Base-by-base conservation (phyloP, 2,797 vertebrate genomes). In the Falco rusticolus region DNA sequence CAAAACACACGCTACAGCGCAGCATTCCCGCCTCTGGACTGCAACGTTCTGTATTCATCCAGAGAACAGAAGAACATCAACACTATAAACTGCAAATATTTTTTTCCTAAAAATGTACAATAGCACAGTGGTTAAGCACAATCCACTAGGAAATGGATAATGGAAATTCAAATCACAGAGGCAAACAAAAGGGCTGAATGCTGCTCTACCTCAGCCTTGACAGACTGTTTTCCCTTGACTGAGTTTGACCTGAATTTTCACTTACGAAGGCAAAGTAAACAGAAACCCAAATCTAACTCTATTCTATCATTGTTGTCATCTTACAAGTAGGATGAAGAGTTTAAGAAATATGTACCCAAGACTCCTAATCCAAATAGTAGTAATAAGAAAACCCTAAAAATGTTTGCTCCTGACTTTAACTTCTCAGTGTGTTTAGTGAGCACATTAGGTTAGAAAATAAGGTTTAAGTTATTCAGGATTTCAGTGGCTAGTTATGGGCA, bases 81-180 rank as follows among this genome's bases (percentile, higher is more conserved):
- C 84, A 83, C 13, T 28, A 60, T 71, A 47, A 92, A 89, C 24
- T 24, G 76, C 79, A 85, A 83, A 87, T 74, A 77, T n/a, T 83
- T 85, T 96, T 86, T 84, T 83, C 86, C 54, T 60, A 45, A 80
- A 93, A 91, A 60, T 0, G 0, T 75, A 61, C 89, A 74, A 66
- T 57, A 89, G 71, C 45, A 50, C 84, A 86, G 72, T 51, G 79
- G 86, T 68, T 94, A 91, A 85, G 84, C 56, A 84, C 57, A 93
- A 89, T 87, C 79, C 95, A 81, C 76, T 28, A 94, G 79, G 84
- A 95, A 85, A 96, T 21, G 53, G 71, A 78, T 91, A 94, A 91
- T 64, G 61, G 89, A 85, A 96, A 95, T 93, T 96, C 69, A 93
- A 96, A 96, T 95, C 91, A 94, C 78, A 89, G 81, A 85, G 65